Percentiles rank a stretch among this genome's conserved stretches.
Evolutionary conservation across 2,888 invertebrate genomes (phyloP).

Genomic region (Dione juno): DNA sequence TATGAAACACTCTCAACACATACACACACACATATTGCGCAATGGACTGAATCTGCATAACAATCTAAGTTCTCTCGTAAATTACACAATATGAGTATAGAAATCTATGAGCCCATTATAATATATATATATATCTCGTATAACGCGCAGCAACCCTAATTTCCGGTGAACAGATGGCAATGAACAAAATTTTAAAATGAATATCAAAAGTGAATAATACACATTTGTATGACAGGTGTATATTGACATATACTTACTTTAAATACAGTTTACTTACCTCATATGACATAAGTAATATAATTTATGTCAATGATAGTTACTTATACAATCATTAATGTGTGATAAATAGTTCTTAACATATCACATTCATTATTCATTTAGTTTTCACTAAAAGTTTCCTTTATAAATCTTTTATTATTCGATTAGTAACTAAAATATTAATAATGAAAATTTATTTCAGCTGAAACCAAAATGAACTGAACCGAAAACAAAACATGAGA

Average conservation of each 20-base stretch:
- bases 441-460: not conserved
- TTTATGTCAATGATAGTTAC: not conserved
- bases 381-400: not conserved
- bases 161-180: constrained; percentile 17
- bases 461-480: not conserved
- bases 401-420: not conserved
- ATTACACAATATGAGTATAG: not conserved
- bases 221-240: too few species aligned
- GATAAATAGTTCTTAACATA: not conserved
- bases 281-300: not conserved
- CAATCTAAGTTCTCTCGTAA: not conserved
- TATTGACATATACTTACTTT: too few species aligned
- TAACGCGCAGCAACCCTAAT: constrained; percentile 1
- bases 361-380: not conserved
- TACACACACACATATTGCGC: not conserved
- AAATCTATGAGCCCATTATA: not conserved
- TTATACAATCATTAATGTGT: not conserved
- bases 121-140: not conserved
- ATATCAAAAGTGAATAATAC: not conserved
- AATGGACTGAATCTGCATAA: not conserved
- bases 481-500: not conserved
- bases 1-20: too few species aligned
- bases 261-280: not conserved
- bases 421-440: not conserved
- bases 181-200: not conserved